Percentiles rank a stretch among this genome's conserved stretches.
Conservation (phyloP, 2,888 invertebrate genomes). For the Phyllotreta cruciferae region DNA sequence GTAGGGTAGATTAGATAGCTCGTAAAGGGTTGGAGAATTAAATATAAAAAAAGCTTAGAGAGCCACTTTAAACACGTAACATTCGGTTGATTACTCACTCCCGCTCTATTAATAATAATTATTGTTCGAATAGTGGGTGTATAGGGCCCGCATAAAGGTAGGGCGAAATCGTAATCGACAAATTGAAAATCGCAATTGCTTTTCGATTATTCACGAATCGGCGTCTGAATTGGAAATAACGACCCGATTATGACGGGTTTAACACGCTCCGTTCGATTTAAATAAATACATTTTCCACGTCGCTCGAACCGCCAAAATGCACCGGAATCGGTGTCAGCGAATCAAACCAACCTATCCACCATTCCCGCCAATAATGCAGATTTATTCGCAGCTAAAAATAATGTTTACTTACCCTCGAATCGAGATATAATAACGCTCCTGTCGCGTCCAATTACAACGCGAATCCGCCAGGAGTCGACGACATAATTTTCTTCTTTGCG, state of each 20-base stretch:
- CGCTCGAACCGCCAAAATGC: too few species aligned
- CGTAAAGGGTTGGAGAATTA: conserved; percentile 20
- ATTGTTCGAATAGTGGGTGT: conserved; percentile 11
- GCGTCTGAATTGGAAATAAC: conserved; percentile 29
- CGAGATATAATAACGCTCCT: conserved; percentile 1
- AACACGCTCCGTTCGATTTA: conserved; percentile 19
- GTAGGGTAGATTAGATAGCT: background rate
- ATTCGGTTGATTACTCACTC: background rate
- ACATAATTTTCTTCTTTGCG: conserved; percentile 9
- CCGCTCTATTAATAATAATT: background rate
- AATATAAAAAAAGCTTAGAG: conserved; percentile 19
- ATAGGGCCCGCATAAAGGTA: conserved; percentile 12
- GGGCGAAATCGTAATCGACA: conserved; percentile 27
- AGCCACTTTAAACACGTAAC: background rate
- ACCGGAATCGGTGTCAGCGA: too few species aligned
- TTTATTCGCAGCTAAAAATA: too few species aligned
- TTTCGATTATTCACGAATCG: conserved; percentile 27
- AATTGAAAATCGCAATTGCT: conserved; percentile 30
- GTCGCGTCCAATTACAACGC: background rate
- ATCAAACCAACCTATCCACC: too few species aligned
- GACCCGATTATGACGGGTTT: conserved; percentile 18
- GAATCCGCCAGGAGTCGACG: background rate
- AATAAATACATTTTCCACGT: conserved; percentile 12
- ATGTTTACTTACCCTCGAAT: too few species aligned
- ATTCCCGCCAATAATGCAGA: too few species aligned